These are phyloP conservation scores for Nixonia krombeini DNA, from an alignment of 1,140 invertebrate genomes.

Conservation along the genomic window DNA sequence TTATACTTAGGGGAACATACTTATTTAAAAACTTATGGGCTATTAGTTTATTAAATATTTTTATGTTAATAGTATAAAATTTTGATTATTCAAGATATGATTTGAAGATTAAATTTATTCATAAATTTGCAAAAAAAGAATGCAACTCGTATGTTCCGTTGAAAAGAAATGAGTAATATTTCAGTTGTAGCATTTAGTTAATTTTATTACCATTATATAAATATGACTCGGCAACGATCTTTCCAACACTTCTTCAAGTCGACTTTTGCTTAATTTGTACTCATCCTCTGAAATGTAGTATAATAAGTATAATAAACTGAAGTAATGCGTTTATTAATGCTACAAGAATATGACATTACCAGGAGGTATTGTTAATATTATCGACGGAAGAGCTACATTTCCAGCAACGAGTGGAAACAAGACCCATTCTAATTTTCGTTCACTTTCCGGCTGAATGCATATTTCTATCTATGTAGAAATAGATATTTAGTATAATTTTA, in stretches of 20 bases:
- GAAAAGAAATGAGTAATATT: background rate
- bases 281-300: conserved; percentile 59
- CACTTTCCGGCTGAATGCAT: conserved; percentile 73
- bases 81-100: too few species aligned
- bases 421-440: conserved; percentile 74
- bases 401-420: conserved; percentile 76
- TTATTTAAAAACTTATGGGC: too few species aligned
- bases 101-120: too few species aligned
- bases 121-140: too few species aligned
- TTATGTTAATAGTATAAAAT: too few species aligned
- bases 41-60: too few species aligned
- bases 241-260: conserved; percentile 72
- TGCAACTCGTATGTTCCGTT: too few species aligned
- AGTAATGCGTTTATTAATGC: conserved; percentile 4
- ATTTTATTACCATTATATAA: conserved; percentile 74
- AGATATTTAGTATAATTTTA: background rate
- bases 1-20: background rate
- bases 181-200: conserved; percentile 17
- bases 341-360: conserved; percentile 56
- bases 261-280: conserved; percentile 60
- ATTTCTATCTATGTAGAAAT: conserved; percentile 69
- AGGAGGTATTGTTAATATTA: conserved; percentile 67
- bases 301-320: background rate
- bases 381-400: conserved; percentile 74
- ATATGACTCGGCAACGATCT: conserved; percentile 76